Base-by-base conservation (phyloP, 2,888 invertebrate genomes). In the Digitonthophagus gazella region DNA sequence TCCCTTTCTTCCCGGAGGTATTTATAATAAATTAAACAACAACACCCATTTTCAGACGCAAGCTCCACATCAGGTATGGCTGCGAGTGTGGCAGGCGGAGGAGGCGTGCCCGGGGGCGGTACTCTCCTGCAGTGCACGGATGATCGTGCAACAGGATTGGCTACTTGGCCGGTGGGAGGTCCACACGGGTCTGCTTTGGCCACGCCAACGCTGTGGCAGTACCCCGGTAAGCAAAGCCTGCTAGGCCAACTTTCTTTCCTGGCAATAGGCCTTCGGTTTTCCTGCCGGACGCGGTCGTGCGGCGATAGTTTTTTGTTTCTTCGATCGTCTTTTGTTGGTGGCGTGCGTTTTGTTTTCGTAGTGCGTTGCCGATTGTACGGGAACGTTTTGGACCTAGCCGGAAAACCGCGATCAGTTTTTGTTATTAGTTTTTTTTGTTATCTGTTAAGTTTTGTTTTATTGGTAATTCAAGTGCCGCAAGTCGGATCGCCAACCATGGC, bases 151-250 rank as follows among this genome's bases (percentile, higher is more conserved):
- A 83, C 84, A 72, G 82, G 84, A 78, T 81, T 85, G 76, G 83
- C 85, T 75, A 84, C 84, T 78, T 84, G 84, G 81, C 80, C 85
- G 78, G 83, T 85, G 79, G 83, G 84, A 78, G 80, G 86, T 85
- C 64, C 83, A 81, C 87, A 86, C 75, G 80, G 82, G 77, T 83
- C 85, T 78, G 81, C 85, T 78, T 84, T 90, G 76, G 86, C 89
- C 79, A 86, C 90, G 79, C 88, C 90, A 67, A 88, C 92, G 68
- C 87, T 92, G 80, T 93, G 93, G 92, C 92, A 92, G 84, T 93
- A 93, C 86, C 92, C 92, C 70, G 86, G 89, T 88, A 86, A 88
- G 89, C 87, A 73, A 69, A 58, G 55, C 64, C 15, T 16, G 58
- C 58, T 18, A n/a, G 19, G 19, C 19, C 16, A 61, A 61, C 61